A percentile compares a stretch with the other conserved stretches of the same genome.
Evolutionary conservation across 1,140 invertebrate species (phyloP).

Genomic region (Drosophila nannoptera): DNA sequence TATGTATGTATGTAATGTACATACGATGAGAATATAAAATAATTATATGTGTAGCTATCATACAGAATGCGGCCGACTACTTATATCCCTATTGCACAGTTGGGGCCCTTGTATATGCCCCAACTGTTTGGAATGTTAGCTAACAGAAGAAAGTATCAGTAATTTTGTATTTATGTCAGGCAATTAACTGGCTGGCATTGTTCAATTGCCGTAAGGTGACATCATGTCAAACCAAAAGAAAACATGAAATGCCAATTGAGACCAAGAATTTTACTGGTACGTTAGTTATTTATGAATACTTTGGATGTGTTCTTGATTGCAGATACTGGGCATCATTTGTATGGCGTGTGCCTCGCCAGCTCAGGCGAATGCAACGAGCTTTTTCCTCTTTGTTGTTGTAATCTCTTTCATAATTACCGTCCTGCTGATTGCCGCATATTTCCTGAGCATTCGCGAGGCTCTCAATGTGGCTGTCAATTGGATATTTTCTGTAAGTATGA

Average conservation of each 20-base stretch:
- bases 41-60: too few species aligned
- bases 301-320: constrained; percentile 41
- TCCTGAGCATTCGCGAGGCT: constrained; percentile 88
- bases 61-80: too few species aligned
- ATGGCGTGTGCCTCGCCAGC: constrained; percentile 87
- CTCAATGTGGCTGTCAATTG: constrained; percentile 89
- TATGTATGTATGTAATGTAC: too few species aligned
- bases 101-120: too few species aligned
- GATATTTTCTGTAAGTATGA: constrained; percentile 87
- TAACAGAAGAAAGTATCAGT: background rate
- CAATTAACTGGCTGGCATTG: constrained; percentile 20
- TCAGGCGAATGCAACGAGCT: constrained; percentile 83
- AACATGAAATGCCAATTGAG: constrained; percentile 30
- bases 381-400: constrained; percentile 91
- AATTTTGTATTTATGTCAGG: constrained; percentile 11
- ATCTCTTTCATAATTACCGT: constrained; percentile 89
- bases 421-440: constrained; percentile 89
- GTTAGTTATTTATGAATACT: background rate
- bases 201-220: constrained; percentile 41
- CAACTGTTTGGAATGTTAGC: too few species aligned
- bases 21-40: too few species aligned
- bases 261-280: constrained; percentile 13
- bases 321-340: constrained; percentile 91
- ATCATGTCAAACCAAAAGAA: constrained; percentile 19
- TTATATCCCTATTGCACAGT: too few species aligned